Percentiles rank a stretch among this genome's conserved stretches.
Evolutionary conservation across 2,113 vertebrate genomes (phyloP).

Genomic region (Zootoca vivipara): DNA sequence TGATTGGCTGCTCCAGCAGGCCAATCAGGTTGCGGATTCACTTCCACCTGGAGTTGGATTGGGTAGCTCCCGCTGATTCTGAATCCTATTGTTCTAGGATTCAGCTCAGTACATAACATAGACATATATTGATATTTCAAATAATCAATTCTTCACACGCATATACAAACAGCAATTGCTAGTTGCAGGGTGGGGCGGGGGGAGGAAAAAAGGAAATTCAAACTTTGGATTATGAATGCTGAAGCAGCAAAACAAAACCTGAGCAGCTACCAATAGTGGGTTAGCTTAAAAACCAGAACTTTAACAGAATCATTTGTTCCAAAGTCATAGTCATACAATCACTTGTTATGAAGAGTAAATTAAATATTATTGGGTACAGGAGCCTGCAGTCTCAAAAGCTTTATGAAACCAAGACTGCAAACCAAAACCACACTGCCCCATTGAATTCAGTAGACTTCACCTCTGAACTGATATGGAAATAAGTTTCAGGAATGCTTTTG

Average conservation of each 20-base stretch:
- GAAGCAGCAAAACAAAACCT: neutral
- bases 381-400: neutral
- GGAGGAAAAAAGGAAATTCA: neutral
- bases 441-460: no score
- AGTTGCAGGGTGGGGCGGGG: neutral
- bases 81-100: no score
- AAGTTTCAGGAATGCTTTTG: neutral
- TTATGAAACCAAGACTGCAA: neutral
- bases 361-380: neutral
- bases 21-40: no score
- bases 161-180: neutral
- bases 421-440: no score
- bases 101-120: no score
- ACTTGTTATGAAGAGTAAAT: neutral
- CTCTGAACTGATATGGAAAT: neutral
- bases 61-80: no score
- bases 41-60: no score
- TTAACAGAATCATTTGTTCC: neutral
- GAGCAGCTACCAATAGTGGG: neutral
- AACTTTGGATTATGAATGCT: neutral
- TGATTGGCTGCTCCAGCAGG: no score
- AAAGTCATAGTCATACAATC: neutral
- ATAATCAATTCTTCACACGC: no score
- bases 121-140: no score
- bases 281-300: neutral